Evolutionary conservation across 2,113 vertebrate genomes (phyloP).

Genomic region (Hydropotes inermis): DNA sequence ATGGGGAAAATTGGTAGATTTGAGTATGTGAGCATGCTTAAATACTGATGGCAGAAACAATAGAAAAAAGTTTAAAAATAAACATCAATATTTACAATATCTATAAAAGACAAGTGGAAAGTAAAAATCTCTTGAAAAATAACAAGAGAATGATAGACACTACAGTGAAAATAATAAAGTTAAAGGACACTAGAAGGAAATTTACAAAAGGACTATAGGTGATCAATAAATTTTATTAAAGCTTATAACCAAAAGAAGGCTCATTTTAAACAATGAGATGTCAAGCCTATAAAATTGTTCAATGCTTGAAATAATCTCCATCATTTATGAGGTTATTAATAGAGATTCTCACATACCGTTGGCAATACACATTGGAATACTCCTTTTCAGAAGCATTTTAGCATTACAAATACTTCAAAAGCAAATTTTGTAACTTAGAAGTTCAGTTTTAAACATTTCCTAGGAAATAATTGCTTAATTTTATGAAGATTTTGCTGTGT

Average conservation of each 20-base stretch:
- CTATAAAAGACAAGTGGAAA: background rate
- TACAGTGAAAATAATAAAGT: background rate
- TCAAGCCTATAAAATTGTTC: background rate
- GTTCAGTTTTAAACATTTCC: background rate
- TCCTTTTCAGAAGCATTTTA: background rate
- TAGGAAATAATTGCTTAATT: conserved; percentile 7
- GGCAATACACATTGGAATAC: background rate
- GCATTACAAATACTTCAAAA: background rate
- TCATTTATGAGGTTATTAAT: background rate
- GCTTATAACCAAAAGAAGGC: background rate
- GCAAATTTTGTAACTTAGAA: background rate
- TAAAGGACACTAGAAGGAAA: background rate
- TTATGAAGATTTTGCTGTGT: background rate
- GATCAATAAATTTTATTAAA: background rate
- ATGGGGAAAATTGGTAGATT: background rate
- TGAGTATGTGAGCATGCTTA: background rate
- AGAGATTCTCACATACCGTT: background rate
- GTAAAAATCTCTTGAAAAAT: background rate
- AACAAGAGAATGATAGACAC: background rate
- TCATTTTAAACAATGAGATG: background rate
- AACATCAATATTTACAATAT: background rate
- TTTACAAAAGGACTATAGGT: background rate
- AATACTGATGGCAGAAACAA: background rate
- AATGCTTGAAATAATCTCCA: background rate
- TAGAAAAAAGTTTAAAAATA: background rate